A percentile compares a stretch with the other conserved stretches of the same genome.
phyloP scores from a whole-genome alignment of 2,113 vertebrate genomes.

The Zeus faber region DNA sequence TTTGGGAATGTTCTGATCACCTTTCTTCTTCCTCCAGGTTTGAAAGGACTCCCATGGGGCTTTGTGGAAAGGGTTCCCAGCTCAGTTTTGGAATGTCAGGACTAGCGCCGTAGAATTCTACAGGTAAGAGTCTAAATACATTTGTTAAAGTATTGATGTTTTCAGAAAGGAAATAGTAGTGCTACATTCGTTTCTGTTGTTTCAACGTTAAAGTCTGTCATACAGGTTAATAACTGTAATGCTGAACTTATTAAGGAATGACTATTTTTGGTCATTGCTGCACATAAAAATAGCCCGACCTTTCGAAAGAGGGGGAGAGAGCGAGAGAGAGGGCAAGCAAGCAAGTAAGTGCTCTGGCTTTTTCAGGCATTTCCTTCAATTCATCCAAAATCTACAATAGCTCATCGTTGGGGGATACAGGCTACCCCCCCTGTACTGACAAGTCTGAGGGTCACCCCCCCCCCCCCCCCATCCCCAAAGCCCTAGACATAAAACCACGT shows the following conservation, averaged over 20 bases:
- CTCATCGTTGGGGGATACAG: constrained; percentile 10
- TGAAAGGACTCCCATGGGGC: constrained; percentile 16
- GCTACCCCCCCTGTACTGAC: constrained; percentile 39
- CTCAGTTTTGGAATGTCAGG: constrained; percentile 21
- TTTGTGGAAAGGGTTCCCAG: background rate
- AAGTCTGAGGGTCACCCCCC: too few species aligned
- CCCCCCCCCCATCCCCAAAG: constrained; percentile 10
- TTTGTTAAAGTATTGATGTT: background rate
- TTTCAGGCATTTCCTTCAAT: constrained; percentile 24
- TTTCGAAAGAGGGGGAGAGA: background rate
- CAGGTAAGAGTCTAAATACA: constrained; percentile 25
- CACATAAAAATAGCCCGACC: constrained; percentile 5
- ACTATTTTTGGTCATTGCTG: background rate
- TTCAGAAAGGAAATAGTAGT: background rate
- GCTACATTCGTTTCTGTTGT: background rate
- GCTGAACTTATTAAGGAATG: background rate
- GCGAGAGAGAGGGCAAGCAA: background rate
- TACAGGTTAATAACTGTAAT: too few species aligned
- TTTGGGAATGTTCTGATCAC: constrained; percentile 9
- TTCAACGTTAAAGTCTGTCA: too few species aligned
- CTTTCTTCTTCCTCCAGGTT: constrained; percentile 33
- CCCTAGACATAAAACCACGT: constrained; percentile 46
- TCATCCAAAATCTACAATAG: constrained; percentile 34
- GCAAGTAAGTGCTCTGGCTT: too few species aligned
- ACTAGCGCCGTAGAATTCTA: constrained; percentile 20